Evolutionary conservation across 2,888 invertebrate species (phyloP).

Genomic region (Willowsia nigromaculata): DNA sequence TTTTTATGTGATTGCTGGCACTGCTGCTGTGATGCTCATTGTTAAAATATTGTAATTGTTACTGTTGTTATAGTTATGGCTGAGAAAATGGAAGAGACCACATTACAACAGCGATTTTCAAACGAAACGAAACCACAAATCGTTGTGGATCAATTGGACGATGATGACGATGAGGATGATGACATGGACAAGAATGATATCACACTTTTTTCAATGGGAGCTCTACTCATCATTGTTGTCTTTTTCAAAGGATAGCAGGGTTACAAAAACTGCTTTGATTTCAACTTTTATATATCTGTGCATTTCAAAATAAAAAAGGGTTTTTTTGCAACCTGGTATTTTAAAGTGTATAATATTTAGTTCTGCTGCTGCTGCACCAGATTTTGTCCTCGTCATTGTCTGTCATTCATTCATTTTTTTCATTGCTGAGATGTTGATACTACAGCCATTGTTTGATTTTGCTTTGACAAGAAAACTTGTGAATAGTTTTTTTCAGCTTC

Average conservation of each 20-base stretch:
- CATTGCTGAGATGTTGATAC: not conserved
- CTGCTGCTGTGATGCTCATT: not conserved
- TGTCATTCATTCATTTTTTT: conserved; percentile 18
- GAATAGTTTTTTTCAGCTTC: not conserved
- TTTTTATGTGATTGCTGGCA: too few species aligned
- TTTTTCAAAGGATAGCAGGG: not conserved
- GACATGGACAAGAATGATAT: conserved; percentile 51
- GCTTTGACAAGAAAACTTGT: not conserved
- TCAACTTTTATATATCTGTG: too few species aligned
- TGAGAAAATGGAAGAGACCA: not conserved
- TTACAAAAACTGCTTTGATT: too few species aligned
- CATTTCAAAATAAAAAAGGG: too few species aligned
- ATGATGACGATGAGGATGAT: not conserved
- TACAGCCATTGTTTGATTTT: too few species aligned
- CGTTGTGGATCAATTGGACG: not conserved
- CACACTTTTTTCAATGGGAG: conserved; percentile 33
- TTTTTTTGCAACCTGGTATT: too few species aligned
- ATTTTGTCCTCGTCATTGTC: conserved; percentile 14
- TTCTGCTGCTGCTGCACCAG: not conserved
- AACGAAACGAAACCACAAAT: too few species aligned
- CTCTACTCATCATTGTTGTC: not conserved
- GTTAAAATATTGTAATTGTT: not conserved
- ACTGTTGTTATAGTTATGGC: not conserved
- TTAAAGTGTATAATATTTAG: too few species aligned
- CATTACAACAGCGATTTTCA: too few species aligned